Percentiles rank a stretch among this genome's conserved stretches.
These are phyloP conservation scores for Halichoerus grypus DNA, from an alignment of 2,113 vertebrate species.

Conservation along the genomic window DNA sequence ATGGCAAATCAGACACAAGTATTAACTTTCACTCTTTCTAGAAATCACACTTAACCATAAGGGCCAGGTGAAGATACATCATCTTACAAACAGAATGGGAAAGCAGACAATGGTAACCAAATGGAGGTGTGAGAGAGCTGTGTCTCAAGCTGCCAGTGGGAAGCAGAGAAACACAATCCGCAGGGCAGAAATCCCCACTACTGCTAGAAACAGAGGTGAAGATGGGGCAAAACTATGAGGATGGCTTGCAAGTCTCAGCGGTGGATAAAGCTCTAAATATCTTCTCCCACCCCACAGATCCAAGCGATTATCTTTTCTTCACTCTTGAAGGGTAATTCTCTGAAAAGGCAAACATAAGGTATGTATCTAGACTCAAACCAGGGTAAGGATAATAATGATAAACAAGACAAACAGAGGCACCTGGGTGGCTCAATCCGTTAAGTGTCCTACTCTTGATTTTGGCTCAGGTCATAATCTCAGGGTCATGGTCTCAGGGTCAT, in stretches of 20 bases:
- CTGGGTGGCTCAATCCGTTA: neutral
- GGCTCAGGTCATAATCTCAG: neutral
- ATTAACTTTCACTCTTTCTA: neutral
- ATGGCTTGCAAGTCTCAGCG: neutral
- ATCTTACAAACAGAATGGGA: neutral
- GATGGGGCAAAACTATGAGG: neutral
- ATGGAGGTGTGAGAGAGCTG: neutral
- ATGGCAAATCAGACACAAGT: neutral
- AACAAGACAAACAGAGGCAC: neutral
- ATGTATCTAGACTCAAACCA: neutral
- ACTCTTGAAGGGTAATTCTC: neutral
- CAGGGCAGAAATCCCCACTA: neutral
- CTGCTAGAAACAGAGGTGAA: neutral
- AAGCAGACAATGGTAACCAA: neutral
- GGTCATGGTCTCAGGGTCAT: neutral
- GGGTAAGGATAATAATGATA: neutral
- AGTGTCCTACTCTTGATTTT: neutral
- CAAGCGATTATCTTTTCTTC: neutral
- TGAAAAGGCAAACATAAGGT: neutral
- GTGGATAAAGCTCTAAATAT: neutral
- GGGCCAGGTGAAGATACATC: neutral
- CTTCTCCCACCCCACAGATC: neutral
- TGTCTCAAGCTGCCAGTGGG: neutral
- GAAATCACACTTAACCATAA: neutral
- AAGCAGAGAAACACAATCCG: too few relatives aligned